phyloP scores from a whole-genome alignment of 2,797 vertebrate genomes.

The Rhadinocentrus ornatus region DNA sequence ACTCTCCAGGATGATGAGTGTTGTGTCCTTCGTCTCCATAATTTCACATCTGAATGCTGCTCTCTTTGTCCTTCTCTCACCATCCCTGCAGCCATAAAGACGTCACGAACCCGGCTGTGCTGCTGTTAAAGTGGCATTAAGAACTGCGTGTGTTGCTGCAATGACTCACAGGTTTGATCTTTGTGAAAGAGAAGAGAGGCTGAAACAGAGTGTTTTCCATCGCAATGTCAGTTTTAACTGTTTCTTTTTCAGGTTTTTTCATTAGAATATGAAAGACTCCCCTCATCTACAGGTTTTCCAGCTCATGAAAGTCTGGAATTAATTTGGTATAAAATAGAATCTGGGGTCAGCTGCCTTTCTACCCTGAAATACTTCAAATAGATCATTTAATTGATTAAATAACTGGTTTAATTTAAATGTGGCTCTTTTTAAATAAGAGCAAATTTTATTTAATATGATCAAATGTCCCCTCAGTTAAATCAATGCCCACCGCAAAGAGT shows the following conservation, averaged over 20 bases:
- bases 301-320: no score
- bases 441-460: neutral
- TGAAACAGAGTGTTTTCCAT: slow-evolving; percentile 13
- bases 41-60: neutral
- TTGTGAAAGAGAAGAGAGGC: slow-evolving; percentile 7
- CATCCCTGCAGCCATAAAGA: neutral
- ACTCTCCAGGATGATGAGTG: no score
- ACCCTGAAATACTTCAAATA: no score
- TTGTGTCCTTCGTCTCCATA: no score
- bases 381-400: no score
- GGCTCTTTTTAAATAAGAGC: no score
- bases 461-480: neutral
- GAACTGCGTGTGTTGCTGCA: slow-evolving; percentile 11
- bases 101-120: slow-evolving; percentile 20
- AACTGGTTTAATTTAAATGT: no score
- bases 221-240: neutral
- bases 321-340: neutral
- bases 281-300: no score
- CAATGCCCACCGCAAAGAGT: neutral
- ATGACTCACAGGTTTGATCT: slow-evolving; percentile 45
- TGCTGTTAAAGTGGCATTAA: slow-evolving; percentile 24
- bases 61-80: neutral
- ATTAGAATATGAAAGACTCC: no score
- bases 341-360: neutral
- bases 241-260: neutral